Evolutionary conservation across 2,888 invertebrate species (phyloP).

Genomic region (Caenorhabditis sinica): DNA sequence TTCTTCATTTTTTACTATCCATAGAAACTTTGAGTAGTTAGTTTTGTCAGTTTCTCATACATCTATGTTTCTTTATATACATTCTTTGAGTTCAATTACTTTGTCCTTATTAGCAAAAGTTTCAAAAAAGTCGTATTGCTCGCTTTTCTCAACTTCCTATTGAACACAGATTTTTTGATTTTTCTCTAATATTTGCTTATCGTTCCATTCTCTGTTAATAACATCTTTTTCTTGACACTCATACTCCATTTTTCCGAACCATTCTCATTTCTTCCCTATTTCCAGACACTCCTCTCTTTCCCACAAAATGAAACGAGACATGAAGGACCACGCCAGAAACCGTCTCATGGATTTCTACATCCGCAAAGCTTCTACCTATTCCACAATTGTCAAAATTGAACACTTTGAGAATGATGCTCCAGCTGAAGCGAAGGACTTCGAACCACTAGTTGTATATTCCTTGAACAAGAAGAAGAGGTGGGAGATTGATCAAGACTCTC

Average conservation of each 20-base stretch:
- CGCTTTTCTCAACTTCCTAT: no score
- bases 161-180: no score
- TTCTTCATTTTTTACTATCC: no score
- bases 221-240: not conserved
- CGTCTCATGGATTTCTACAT: conserved; percentile 52
- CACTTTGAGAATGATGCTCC: conserved; percentile 38
- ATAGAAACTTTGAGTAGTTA: no score
- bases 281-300: not conserved
- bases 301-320: conserved; percentile 36
- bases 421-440: conserved; percentile 5
- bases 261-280: not conserved
- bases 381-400: conserved; percentile 39
- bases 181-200: conserved; percentile 2
- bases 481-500: conserved; percentile 37
- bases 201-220: not conserved
- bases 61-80: no score
- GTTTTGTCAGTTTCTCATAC: no score
- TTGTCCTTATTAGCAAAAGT: no score
- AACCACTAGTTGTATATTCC: conserved; percentile 50
- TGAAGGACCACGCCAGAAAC: conserved; percentile 39
- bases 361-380: conserved; percentile 32
- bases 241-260: not conserved
- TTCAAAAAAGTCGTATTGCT: no score
- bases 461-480: conserved; percentile 48
- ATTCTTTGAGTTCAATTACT: no score